Evolutionary conservation across 2,888 invertebrate species (phyloP).

Genomic region (Drosophila heteroneura): DNA sequence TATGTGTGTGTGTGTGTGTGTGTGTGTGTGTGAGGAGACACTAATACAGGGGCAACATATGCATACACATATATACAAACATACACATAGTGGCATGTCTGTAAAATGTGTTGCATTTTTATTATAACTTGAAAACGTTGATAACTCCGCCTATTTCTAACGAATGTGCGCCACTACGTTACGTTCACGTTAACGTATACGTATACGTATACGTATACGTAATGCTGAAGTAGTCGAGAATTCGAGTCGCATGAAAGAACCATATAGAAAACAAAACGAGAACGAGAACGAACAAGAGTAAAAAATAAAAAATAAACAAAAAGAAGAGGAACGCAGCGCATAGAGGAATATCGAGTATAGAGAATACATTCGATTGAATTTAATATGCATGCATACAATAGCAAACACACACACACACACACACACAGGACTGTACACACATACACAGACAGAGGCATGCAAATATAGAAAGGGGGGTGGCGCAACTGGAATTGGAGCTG

Average conservation of each 20-base stretch:
- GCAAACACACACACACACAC: conserved; percentile 46
- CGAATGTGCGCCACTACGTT: conserved; percentile 65
- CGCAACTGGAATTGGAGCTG: conserved; percentile 20
- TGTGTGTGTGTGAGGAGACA: conserved; percentile 18
- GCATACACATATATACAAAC: conserved; percentile 32
- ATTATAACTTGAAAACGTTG: conserved; percentile 84
- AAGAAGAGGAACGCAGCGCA: conserved; percentile 31
- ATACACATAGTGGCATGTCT: conserved; percentile 60
- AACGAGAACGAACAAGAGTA: background rate
- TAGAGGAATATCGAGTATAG: conserved; percentile 66
- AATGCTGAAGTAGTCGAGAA: conserved; percentile 56
- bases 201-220: conserved; percentile 66
- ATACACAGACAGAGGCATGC: conserved; percentile 20
- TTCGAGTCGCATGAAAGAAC: conserved; percentile 23
- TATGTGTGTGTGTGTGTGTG: conserved; percentile 37
- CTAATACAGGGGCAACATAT: conserved; percentile 27
- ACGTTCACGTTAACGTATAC: conserved; percentile 58
- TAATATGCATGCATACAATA: conserved; percentile 83
- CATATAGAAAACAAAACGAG: conserved; percentile 13
- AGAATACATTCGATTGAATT: conserved; percentile 84
- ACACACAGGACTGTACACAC: conserved; percentile 12
- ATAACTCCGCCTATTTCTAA: conserved; percentile 85
- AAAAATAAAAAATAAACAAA: background rate
- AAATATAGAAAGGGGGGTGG: conserved; percentile 20
- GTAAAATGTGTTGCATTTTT: conserved; percentile 84